Conservation (phyloP, 2,797 vertebrate genomes). For the Paedocypris micromegethes region DNA sequence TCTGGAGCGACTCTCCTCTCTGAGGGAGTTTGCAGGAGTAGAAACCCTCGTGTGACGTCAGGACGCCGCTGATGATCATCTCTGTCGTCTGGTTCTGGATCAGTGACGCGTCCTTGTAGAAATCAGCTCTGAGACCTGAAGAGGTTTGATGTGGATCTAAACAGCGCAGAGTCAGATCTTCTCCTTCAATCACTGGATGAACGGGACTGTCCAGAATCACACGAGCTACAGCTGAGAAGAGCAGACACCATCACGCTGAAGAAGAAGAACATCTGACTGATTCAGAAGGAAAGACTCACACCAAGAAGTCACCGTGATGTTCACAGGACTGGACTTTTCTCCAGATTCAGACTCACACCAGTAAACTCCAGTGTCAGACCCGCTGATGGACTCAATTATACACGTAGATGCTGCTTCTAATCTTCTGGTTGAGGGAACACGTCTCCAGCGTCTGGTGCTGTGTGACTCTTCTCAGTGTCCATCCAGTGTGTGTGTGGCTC, state of each 20-base stretch:
- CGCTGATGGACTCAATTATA: no score
- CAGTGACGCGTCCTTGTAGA: conserved; percentile 42
- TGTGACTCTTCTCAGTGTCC: no score
- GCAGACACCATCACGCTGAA: neutral
- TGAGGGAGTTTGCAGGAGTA: conserved; percentile 40
- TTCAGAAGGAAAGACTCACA: neutral
- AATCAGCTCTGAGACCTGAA: conserved; percentile 24
- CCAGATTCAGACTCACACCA: no score
- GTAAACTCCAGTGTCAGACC: no score
- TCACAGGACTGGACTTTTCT: no score
- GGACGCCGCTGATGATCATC: conserved; percentile 42
- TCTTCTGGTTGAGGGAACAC: no score
- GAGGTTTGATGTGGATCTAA: fast-evolving
- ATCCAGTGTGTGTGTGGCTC: no score
- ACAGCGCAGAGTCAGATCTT: conserved; percentile 48
- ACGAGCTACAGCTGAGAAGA: neutral
- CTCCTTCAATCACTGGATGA: conserved; percentile 42
- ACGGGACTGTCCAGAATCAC: conserved; percentile 35
- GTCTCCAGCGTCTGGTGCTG: no score
- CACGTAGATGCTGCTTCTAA: no score
- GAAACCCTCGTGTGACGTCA: conserved; percentile 48
- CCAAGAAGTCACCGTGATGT: neutral
- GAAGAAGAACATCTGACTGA: neutral
- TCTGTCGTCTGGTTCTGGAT: conserved; percentile 19
- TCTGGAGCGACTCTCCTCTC: conserved; percentile 32